Evolutionary conservation across 2,113 vertebrate species (phyloP).

Genomic region (Cervus canadensis): DNA sequence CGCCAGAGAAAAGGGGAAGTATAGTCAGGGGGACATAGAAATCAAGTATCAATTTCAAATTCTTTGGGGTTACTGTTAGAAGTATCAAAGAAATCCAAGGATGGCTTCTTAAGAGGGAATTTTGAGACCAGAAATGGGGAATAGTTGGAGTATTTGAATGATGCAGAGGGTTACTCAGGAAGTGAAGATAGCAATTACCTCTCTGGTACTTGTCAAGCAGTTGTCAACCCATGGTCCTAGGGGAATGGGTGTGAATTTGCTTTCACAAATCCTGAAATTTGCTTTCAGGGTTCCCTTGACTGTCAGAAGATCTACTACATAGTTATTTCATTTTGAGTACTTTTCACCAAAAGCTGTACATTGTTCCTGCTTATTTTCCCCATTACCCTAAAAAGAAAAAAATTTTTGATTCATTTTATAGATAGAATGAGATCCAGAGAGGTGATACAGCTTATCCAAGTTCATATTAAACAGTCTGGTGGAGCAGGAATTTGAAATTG

Average conservation of each 20-base stretch:
- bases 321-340: not conserved
- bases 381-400: not conserved
- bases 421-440: not conserved
- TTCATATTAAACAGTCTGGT: not conserved
- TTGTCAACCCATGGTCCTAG: not conserved
- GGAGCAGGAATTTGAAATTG: not conserved
- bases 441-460: not conserved
- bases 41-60: not conserved
- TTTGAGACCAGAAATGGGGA: not conserved
- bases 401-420: constrained; percentile 5
- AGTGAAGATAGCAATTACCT: not conserved
- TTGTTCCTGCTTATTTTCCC: not conserved
- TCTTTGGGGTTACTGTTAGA: not conserved
- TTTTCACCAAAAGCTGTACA: not conserved
- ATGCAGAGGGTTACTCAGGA: not conserved
- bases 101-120: not conserved
- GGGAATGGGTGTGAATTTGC: not conserved
- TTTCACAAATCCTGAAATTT: not conserved
- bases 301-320: not conserved
- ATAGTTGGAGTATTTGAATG: not conserved
- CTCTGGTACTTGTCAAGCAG: not conserved
- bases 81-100: not conserved
- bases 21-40: not conserved
- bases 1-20: not conserved
- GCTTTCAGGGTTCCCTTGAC: not conserved